Conservation (phyloP, 2,888 invertebrate species). For the Fabriciana adippe region DNA sequence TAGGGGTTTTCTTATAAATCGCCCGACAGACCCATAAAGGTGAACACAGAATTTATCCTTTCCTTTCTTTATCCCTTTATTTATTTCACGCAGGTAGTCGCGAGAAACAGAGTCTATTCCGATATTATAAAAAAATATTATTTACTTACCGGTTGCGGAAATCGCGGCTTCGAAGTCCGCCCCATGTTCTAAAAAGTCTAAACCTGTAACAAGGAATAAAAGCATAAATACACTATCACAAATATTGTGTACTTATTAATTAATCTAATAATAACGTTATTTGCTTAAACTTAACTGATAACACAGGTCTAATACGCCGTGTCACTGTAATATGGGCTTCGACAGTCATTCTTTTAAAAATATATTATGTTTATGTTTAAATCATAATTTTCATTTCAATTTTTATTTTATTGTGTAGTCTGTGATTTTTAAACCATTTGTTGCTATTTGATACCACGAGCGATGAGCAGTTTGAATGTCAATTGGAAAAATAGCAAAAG, state of each 20-base stretch:
- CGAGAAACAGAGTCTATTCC: too few species aligned
- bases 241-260: constrained; percentile 7
- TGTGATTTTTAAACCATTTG: neutral
- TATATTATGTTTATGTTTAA: constrained; percentile 10
- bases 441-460: neutral
- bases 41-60: too few species aligned
- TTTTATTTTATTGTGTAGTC: neutral
- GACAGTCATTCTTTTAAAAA: constrained; percentile 32
- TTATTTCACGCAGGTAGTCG: too few species aligned
- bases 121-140: neutral
- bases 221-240: constrained; percentile 28
- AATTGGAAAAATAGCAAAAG: neutral
- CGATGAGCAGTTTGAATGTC: neutral
- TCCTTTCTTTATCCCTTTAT: too few species aligned
- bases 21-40: too few species aligned
- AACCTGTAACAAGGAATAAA: constrained; percentile 76
- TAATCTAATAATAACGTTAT: constrained; percentile 20
- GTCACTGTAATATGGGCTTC: constrained; percentile 40
- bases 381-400: constrained; percentile 12
- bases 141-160: constrained; percentile 84
- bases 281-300: constrained; percentile 37
- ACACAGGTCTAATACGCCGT: constrained; percentile 33
- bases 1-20: too few species aligned
- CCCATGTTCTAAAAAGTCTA: constrained; percentile 88
- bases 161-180: constrained; percentile 88